Evolutionary conservation across 1,140 invertebrate species (phyloP), one percentile per base, ranked within the genome.

Genomic region (Sitobion miscanthi): DNA sequence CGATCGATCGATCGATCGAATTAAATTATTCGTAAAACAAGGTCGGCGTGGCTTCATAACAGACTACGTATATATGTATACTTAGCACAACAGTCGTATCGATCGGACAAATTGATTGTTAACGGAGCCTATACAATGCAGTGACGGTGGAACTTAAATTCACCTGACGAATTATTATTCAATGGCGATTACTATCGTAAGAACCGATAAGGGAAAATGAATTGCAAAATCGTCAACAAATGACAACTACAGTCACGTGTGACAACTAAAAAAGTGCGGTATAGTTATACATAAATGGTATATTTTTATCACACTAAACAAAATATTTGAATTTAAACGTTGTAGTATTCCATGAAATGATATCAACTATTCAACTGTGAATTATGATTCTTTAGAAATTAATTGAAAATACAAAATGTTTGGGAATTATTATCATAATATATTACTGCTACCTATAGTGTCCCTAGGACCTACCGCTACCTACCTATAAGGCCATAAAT

Each of bases 11-110:
- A 49, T 87, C n/a, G n/a, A 83, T 91, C 69, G 69, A 82, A 91
- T 83, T 83, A 91, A 91, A 91, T 91, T 91, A 77, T 91, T 91
- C 90, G 57, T 91, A 49, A 91, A 91, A 91, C 90, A 91, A 91
- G 57, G 90, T 91, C 62, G 69, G 14, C 62, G n/a, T 69, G 11
- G 20, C 47, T 89, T 30, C 86, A 49, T 77, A n/a, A n/a, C 20
- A 87, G 25, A 49, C 30, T 52, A 47, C 14, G 21, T 49, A 20
- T 87, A 9, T 23, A 47, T 49, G 14, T 45, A 86, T n/a, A 86
- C 85, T 86, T 86, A 86, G 25, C 85, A 47, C 38, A 86, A 54
- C 42, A 89, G 87, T 54, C 87, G 87, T 89, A 89, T 89, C 87
- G 49, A 54, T 89, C 49, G 49, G 87, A 89, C 87, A 54, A 89